These are phyloP conservation scores for Cherax quadricarinatus DNA, from an alignment of 1,140 invertebrate genomes.

Conservation along the genomic window DNA sequence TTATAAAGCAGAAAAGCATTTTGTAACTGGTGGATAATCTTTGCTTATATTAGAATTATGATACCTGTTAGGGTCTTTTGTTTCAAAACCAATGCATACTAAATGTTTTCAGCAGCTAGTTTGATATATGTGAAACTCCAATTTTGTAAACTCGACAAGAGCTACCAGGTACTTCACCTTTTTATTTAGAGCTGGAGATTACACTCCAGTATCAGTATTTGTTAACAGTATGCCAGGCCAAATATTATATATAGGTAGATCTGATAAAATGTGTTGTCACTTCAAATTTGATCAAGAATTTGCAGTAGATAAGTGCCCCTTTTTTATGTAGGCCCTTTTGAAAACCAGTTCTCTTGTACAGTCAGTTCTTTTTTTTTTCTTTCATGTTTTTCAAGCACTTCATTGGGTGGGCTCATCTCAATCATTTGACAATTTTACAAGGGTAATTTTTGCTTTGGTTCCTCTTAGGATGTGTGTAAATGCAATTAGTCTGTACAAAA, in stretches of 20 bases:
- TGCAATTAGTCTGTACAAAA: conserved; percentile 54
- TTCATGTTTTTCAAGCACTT: conserved; percentile 24
- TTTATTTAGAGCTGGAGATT: not conserved
- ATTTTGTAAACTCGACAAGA: not conserved
- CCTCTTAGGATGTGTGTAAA: conserved; percentile 19
- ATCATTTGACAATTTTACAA: conserved; percentile 22
- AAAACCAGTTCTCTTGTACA: conserved; percentile 24
- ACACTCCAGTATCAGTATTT: not conserved
- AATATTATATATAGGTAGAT: conserved; percentile 23
- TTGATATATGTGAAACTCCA: not conserved
- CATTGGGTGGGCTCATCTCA: conserved; percentile 20
- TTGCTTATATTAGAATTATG: not conserved
- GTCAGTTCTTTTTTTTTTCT: not conserved
- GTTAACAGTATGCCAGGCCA: not conserved
- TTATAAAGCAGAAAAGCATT: too few species aligned
- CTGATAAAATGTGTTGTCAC: conserved; percentile 12
- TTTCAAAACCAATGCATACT: not conserved
- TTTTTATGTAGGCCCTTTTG: conserved; percentile 1
- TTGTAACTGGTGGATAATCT: not conserved
- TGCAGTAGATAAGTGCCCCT: conserved; percentile 16
- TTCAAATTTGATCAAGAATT: conserved; percentile 15
- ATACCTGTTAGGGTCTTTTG: conserved; percentile 17
- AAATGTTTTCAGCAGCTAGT: not conserved
- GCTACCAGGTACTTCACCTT: not conserved
- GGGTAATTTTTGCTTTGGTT: conserved; percentile 25